These are phyloP conservation scores for Mercenaria mercenaria DNA, from an alignment of 1,140 invertebrate species.

Conservation along the genomic window DNA sequence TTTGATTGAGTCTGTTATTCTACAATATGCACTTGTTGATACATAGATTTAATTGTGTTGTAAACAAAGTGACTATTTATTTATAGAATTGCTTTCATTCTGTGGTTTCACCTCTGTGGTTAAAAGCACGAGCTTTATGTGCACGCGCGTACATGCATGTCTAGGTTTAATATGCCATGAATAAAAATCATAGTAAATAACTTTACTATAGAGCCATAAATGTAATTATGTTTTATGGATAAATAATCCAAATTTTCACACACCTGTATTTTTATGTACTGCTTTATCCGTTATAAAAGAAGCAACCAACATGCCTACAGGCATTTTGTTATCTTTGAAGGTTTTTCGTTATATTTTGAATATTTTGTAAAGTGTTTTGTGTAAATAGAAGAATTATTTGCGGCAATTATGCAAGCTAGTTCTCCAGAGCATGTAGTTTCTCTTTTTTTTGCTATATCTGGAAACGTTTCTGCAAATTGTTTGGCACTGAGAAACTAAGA, in stretches of 20 bases:
- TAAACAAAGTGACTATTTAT: too few species aligned
- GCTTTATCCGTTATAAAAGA: background rate
- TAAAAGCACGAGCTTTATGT: background rate
- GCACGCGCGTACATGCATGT: background rate
- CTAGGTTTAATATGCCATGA: background rate
- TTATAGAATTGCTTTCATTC: background rate
- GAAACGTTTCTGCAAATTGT: too few species aligned
- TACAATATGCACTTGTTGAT: too few species aligned
- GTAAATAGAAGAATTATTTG: too few species aligned
- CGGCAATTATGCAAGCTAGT: too few species aligned
- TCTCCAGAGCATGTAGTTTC: too few species aligned
- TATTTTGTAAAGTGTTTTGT: too few species aligned
- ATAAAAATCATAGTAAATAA: conserved; percentile 12
- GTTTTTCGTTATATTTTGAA: too few species aligned
- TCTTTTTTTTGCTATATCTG: too few species aligned
- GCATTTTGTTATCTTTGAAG: background rate
- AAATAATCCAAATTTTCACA: background rate
- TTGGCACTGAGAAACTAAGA: too few species aligned
- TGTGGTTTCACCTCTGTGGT: background rate
- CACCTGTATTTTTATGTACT: conserved; percentile 23
- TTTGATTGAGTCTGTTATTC: too few species aligned
- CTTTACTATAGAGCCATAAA: background rate
- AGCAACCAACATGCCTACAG: background rate
- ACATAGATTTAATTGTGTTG: too few species aligned
- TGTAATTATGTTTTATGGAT: conserved; percentile 1